A percentile compares a stretch with the other conserved stretches of the same genome.
Conservation (phyloP, 2,888 invertebrate species). For the Acronicta leporina region DNA sequence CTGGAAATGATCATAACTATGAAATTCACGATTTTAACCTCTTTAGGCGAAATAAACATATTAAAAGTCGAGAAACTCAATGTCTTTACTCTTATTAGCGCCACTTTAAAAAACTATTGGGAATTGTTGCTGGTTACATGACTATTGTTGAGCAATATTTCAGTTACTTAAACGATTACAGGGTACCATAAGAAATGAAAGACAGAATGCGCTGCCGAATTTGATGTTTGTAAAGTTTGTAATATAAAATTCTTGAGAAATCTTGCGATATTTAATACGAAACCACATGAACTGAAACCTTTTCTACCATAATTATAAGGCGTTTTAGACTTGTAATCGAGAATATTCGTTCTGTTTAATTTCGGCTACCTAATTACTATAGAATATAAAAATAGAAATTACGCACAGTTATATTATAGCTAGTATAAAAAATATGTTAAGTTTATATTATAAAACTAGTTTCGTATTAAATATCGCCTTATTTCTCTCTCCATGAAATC, state of each 20-base stretch:
- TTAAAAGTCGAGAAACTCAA: background rate
- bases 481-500: slow-evolving; percentile 22
- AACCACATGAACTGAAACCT: background rate
- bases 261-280: slow-evolving; percentile 25
- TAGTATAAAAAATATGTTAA: background rate
- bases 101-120: slow-evolving; percentile 3
- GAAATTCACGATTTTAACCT: slow-evolving; percentile 14
- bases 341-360: background rate
- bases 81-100: slow-evolving; percentile 21
- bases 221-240: slow-evolving; percentile 26
- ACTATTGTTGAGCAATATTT: slow-evolving; percentile 17
- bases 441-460: background rate
- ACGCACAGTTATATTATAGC: background rate
- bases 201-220: slow-evolving; percentile 35
- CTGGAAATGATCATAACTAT: slow-evolving; percentile 18
- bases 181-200: slow-evolving; percentile 45
- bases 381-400: background rate
- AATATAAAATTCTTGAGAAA: slow-evolving; percentile 8
- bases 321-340: slow-evolving; percentile 39
- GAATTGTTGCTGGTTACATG: slow-evolving; percentile 40
- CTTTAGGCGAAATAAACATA: slow-evolving; percentile 2
- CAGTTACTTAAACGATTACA: slow-evolving; percentile 52
- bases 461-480: slow-evolving; percentile 26
- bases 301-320: slow-evolving; percentile 4
- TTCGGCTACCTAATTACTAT: background rate